Evolutionary conservation across 1,140 invertebrate species (phyloP).

Genomic region (Nautilus pompilius): DNA sequence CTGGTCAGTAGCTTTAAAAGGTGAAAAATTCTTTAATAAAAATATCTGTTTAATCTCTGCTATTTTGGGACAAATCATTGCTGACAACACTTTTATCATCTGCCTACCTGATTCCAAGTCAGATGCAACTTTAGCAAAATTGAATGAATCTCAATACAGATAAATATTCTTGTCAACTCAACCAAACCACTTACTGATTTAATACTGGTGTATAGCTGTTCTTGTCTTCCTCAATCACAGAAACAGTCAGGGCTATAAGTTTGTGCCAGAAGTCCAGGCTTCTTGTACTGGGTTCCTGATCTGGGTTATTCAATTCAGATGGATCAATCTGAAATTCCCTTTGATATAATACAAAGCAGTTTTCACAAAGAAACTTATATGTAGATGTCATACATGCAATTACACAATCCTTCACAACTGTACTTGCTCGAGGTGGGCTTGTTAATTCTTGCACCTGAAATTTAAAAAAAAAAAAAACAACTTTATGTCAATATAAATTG

Average conservation of each 20-base stretch:
- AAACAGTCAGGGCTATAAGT: conserved; percentile 93
- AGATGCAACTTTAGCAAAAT: too few species aligned
- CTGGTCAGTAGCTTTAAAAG: too few species aligned
- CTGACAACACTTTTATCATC: too few species aligned
- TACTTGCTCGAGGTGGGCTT: conserved; percentile 93
- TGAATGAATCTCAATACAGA: too few species aligned
- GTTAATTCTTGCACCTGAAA: conserved; percentile 92
- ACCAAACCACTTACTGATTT: conserved; percentile 74
- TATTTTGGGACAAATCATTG: too few species aligned
- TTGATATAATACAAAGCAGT: conserved; percentile 93
- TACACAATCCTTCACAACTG: conserved; percentile 98
- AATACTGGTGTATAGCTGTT: conserved; percentile 98
- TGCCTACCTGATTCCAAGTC: too few species aligned
- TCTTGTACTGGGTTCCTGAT: conserved; percentile 40
- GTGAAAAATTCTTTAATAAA: too few species aligned
- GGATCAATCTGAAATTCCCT: conserved; percentile 79
- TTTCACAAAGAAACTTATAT: conserved; percentile 97
- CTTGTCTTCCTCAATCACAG: conserved; percentile 97
- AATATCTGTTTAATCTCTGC: too few species aligned
- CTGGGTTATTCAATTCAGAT: conserved; percentile 28
- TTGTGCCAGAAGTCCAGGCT: conserved; percentile 99
- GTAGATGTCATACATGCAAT: conserved; percentile 96
- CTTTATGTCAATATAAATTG: not conserved
- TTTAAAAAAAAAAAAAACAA: conserved; percentile 6
- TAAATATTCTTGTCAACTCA: too few species aligned